Evolutionary conservation across 2,797 vertebrate genomes (phyloP).

Genomic region (Vespertilio murinus): DNA sequence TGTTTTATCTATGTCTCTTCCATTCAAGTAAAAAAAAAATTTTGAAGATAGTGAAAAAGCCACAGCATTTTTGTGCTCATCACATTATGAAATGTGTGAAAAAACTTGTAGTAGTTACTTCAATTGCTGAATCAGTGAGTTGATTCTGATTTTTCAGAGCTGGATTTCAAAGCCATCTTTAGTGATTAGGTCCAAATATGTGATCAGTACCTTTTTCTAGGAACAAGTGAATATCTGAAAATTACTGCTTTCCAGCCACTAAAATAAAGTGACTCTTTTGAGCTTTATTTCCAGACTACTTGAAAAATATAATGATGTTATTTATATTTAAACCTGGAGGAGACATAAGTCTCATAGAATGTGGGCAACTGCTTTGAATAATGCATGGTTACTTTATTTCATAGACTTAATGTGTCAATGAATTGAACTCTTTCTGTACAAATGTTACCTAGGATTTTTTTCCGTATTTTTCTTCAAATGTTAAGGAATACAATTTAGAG

Average conservation of each 20-base stretch:
- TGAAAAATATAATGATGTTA: constrained; percentile 23
- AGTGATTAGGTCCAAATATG: constrained; percentile 17
- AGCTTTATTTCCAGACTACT: constrained; percentile 55
- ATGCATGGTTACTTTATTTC: constrained; percentile 51
- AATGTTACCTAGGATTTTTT: constrained; percentile 39
- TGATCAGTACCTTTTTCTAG: constrained; percentile 21
- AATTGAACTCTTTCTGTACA: constrained; percentile 57
- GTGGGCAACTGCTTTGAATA: constrained; percentile 52
- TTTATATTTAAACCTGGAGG: constrained; percentile 6
- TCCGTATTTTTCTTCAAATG: constrained; percentile 46
- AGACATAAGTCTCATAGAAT: constrained; percentile 6
- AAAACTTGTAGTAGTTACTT: not conserved
- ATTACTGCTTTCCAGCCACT: constrained; percentile 42
- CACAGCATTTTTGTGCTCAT: not conserved
- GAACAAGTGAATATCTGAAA: constrained; percentile 43
- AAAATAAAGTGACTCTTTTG: constrained; percentile 26
- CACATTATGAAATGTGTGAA: not conserved
- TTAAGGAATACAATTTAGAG: constrained; percentile 60
- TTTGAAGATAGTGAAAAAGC: not conserved
- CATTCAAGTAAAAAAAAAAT: not conserved
- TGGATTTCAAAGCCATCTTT: constrained; percentile 19
- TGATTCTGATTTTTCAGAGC: not conserved
- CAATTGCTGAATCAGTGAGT: not conserved
- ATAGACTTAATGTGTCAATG: constrained; percentile 55
- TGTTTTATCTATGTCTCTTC: constrained; percentile 3